phyloP scores from a whole-genome alignment of 2,797 vertebrate genomes.

The Enteromius mattozi region DNA sequence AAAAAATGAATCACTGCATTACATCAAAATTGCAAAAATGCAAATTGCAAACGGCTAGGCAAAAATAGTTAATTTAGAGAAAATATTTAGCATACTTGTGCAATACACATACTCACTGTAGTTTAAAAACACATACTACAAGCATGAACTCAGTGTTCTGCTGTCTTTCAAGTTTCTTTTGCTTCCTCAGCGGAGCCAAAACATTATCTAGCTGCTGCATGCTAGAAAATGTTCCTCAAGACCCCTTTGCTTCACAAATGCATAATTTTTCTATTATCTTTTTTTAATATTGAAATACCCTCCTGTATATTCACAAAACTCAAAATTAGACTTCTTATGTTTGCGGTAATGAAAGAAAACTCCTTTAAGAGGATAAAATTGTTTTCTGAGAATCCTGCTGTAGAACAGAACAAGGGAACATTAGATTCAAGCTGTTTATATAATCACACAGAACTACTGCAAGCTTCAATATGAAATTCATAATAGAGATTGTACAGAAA shows the following conservation, averaged over 20 bases:
- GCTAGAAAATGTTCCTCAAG: neutral
- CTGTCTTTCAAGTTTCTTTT: neutral
- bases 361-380: neutral
- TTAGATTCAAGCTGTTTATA: neutral
- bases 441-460: neutral
- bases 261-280: neutral
- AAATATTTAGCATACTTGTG: neutral
- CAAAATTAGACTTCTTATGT: neutral
- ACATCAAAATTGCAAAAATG: neutral
- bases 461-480: neutral
- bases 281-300: neutral
- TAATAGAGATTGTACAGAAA: neutral
- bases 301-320: neutral
- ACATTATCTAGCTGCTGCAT: neutral
- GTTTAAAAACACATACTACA: neutral
- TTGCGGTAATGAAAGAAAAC: neutral
- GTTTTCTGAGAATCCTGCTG: neutral
- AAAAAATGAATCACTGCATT: neutral
- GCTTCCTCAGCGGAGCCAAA: neutral
- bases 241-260: neutral
- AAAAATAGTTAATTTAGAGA: neutral
- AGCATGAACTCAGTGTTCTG: neutral
- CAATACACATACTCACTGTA: neutral
- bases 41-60: neutral
- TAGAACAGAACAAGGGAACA: neutral